Conservation (phyloP, 2,797 vertebrate species). For the Cygnus olor region DNA sequence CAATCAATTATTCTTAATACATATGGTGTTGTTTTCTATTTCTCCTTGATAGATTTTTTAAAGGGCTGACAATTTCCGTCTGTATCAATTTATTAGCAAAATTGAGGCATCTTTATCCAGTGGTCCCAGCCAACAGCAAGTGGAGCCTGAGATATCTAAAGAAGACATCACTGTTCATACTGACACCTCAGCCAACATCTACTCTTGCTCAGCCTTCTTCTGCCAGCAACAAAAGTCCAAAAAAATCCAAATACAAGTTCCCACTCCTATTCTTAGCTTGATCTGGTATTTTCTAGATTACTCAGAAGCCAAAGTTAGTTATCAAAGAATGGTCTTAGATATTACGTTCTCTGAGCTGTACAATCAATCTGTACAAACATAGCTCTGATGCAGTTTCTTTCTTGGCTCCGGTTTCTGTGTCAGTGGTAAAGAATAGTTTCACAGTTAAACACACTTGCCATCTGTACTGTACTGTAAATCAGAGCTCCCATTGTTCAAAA, state of each 20-base stretch:
- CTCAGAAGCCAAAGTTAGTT: background rate
- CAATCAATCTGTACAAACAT: background rate
- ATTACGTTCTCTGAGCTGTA: background rate
- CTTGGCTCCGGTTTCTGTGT: background rate
- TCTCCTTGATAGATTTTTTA: background rate
- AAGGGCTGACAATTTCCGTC: background rate
- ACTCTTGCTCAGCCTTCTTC: background rate
- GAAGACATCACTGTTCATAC: background rate
- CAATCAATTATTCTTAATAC: background rate
- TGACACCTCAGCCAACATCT: background rate
- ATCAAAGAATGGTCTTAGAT: background rate
- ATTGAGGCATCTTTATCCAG: background rate
- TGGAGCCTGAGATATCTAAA: background rate
- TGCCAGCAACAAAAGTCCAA: background rate
- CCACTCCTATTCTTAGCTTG: background rate
- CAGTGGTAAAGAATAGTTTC: conserved; percentile 32
- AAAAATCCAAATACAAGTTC: background rate
- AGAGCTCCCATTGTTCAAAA: conserved; percentile 34
- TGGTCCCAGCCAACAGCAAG: background rate
- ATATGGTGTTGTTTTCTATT: background rate
- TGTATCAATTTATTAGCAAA: background rate
- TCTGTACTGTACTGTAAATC: conserved; percentile 24
- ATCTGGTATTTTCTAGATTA: conserved; percentile 3
- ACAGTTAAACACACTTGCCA: conserved; percentile 12
- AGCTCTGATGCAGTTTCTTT: background rate